phyloP scores from a whole-genome alignment of 2,888 invertebrate species.

The Vesta saturnalis region DNA sequence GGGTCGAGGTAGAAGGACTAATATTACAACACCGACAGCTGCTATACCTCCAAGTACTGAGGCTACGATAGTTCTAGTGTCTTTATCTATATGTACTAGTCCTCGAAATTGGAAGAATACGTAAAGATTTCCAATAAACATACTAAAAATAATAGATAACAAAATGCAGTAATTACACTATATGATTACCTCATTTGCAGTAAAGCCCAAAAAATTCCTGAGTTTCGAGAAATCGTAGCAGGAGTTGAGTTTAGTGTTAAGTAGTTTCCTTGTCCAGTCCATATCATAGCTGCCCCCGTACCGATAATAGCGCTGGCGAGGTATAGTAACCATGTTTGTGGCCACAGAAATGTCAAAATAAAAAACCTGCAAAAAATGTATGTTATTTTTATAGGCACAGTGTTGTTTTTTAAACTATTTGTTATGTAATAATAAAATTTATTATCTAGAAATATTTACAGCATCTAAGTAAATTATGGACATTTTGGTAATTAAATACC shows the following conservation, averaged over 20 bases:
- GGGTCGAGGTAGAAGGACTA: constrained; percentile 71
- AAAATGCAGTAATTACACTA: neutral
- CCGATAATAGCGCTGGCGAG: constrained; percentile 87
- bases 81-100: constrained; percentile 74
- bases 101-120: constrained; percentile 92
- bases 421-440: too few species aligned
- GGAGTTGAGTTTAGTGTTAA: constrained; percentile 89
- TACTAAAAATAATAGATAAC: constrained; percentile 70
- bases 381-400: too few species aligned
- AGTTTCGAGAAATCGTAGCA: constrained; percentile 90
- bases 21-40: constrained; percentile 75
- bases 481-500: too few species aligned
- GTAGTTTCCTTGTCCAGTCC: constrained; percentile 96
- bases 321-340: constrained; percentile 86
- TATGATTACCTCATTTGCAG: constrained; percentile 82
- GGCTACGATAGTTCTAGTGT: constrained; percentile 82
- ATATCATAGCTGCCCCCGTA: constrained; percentile 91
- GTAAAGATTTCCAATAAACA: constrained; percentile 95
- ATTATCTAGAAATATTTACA: too few species aligned
- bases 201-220: constrained; percentile 97
- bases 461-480: too few species aligned
- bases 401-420: too few species aligned
- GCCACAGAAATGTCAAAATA: constrained; percentile 87
- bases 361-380: constrained; percentile 76
- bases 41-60: constrained; percentile 80